Percentiles rank a stretch among this genome's conserved stretches.
phyloP scores from a whole-genome alignment of 2,888 invertebrate genomes.

The Pristionchus maxplancki region DNA sequence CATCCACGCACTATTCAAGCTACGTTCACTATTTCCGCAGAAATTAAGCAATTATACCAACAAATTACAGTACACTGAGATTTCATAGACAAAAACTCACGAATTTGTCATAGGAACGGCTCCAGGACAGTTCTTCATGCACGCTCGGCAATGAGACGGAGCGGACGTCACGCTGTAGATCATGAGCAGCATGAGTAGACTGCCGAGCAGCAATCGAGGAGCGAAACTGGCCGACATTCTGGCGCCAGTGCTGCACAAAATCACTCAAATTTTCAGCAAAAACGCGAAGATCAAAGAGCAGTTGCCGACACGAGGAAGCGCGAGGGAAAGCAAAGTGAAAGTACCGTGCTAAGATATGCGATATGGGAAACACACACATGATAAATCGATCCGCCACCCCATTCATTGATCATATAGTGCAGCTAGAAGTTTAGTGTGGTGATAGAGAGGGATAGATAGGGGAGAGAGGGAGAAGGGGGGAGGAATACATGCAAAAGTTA shows the following conservation, averaged over 20 bases:
- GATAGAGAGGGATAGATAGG: conserved; percentile 25
- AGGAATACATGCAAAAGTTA: background rate
- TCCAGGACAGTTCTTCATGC: conserved; percentile 66
- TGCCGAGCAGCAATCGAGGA: conserved; percentile 2
- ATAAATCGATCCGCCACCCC: conserved; percentile 25
- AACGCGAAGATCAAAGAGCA: background rate
- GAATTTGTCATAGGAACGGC: background rate
- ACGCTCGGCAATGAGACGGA: conserved; percentile 63
- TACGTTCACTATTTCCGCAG: background rate
- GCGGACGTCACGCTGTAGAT: conserved; percentile 42
- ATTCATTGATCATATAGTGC: background rate
- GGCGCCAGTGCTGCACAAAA: background rate
- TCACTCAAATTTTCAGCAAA: background rate
- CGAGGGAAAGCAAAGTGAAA: background rate
- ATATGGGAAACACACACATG: background rate
- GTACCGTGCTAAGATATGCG: background rate
- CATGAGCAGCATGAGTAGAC: background rate
- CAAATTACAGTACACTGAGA: background rate
- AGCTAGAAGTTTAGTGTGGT: conserved; percentile 25
- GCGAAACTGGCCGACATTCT: background rate
- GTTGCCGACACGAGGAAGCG: background rate
- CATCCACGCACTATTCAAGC: too few species aligned
- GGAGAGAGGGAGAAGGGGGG: background rate
- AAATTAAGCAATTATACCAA: background rate
- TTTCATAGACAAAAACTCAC: background rate